phyloP scores from a whole-genome alignment of 2,797 vertebrate genomes.

The Amniataba percoides region DNA sequence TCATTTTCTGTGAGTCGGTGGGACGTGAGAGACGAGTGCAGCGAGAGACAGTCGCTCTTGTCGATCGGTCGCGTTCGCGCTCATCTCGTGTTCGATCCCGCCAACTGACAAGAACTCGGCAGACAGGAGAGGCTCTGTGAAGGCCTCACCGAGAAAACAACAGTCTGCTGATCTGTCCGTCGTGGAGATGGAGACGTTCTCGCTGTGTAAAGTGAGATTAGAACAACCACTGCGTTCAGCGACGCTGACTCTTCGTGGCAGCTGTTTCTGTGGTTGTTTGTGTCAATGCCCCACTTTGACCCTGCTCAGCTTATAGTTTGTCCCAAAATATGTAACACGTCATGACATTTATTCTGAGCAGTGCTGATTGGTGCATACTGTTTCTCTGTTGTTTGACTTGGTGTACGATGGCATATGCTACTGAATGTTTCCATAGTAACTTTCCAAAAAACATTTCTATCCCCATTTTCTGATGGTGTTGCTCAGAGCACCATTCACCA shows the following conservation, averaged over 20 bases:
- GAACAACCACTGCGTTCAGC: not conserved
- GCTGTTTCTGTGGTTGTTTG: not conserved
- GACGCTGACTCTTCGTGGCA: not conserved
- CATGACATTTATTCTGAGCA: not conserved
- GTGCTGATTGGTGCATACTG: too few relatives aligned
- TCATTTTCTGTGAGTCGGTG: constrained; percentile 3
- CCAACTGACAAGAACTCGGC: not conserved
- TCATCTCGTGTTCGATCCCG: constrained; percentile 4
- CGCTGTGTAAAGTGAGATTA: not conserved
- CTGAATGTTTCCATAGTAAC: constrained; percentile 8
- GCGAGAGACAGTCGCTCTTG: constrained; percentile 39
- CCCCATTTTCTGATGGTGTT: not conserved
- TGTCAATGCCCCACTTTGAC: not conserved
- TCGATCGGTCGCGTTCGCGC: constrained; percentile 1
- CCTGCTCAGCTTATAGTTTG: constrained; percentile 2
- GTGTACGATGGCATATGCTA: not conserved
- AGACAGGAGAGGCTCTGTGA: not conserved
- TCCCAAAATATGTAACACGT: not conserved
- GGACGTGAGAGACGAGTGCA: constrained; percentile 11
- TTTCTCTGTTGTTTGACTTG: constrained; percentile 5
- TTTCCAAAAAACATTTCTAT: not conserved
- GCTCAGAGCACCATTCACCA: too few relatives aligned
- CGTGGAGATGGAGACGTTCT: not conserved
- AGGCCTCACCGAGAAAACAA: not conserved
- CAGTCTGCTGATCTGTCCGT: not conserved